phyloP scores from a whole-genome alignment of 2,113 vertebrate genomes.

The Ancistrus triradiatus region DNA sequence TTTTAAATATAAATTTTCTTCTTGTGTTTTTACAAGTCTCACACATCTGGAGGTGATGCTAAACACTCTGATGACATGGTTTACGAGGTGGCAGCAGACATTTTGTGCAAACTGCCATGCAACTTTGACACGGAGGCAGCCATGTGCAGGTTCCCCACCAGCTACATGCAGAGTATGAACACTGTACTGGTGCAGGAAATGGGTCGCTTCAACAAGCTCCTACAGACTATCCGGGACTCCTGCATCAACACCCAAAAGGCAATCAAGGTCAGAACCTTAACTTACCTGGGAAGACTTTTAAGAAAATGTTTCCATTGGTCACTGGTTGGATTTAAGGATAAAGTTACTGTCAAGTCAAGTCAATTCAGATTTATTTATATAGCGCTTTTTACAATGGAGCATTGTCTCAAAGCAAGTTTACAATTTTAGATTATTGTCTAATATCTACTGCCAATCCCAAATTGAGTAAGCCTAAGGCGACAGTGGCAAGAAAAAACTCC shows the following conservation, averaged over 20 bases:
- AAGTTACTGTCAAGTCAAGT: background rate
- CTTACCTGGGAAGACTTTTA: too few species aligned
- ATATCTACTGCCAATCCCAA: too few species aligned
- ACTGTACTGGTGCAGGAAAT: constrained; percentile 88
- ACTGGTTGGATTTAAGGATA: background rate
- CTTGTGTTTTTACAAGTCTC: constrained; percentile 62
- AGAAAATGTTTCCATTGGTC: background rate
- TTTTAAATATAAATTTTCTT: background rate
- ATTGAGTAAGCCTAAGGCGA: too few species aligned
- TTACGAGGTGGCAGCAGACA: constrained; percentile 79
- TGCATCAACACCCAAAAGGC: constrained; percentile 83
- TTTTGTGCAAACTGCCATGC: constrained; percentile 78
- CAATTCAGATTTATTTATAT: too few species aligned
- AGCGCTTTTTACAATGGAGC: too few species aligned
- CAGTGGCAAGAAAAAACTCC: too few species aligned
- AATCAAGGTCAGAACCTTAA: constrained; percentile 70
- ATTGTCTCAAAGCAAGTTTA: too few species aligned
- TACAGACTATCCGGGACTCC: constrained; percentile 73
- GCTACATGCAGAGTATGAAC: constrained; percentile 88
- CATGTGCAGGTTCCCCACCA: constrained; percentile 78
- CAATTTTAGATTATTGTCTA: too few species aligned
- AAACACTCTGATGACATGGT: constrained; percentile 80
- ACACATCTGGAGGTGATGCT: constrained; percentile 67
- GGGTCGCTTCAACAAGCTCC: constrained; percentile 84
- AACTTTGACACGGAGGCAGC: constrained; percentile 77